Base-by-base conservation (phyloP, 2,888 invertebrate species). In the Carcina quercana region DNA sequence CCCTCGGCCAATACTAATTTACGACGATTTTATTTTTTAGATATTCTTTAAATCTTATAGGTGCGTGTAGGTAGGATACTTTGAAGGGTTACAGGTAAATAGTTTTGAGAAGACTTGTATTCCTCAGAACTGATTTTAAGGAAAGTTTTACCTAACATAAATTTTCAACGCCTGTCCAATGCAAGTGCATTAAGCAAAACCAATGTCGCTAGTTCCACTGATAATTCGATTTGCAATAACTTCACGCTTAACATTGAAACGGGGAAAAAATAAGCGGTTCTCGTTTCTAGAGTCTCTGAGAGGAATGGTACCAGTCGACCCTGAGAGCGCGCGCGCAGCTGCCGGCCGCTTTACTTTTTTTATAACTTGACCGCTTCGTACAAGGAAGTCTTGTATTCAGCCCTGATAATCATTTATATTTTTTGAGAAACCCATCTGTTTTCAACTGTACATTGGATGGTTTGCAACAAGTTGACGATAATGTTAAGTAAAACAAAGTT, bases 261-360 rank as follows among this genome's bases (percentile, higher is more conserved):
- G 41, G 53, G 54, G 57, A 76, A 78, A 73, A 78, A 76, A 64
- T 43, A 43, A 49, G 55, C 53, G 47, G 53, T 52, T 63, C 62
- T 63, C 59, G 50, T 42, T 46, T 43, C 38, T 45, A 50, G 45
- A 45, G 40, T 42, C 54, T 53, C 56, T 63, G 63, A 54, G 55
- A 58, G 57, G 58, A 61, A 49, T 57, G 57, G 61, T 53, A 45
- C 46, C 64, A 61, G 82, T 73, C 59, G 82, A 74, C 82, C 82
- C 78, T 82, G 82, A 79, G 64, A 60, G 49, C 56, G 56, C 57
- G 59, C 62, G 52, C 61, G 48, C 59, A 65, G 73, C 65, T 62
- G 67, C 69, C 65, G 56, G 59, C 26, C 54, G 49, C 60, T 61
- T 52, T 60, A 59, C 47, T 42, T 47, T 45, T 60, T 67, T 66